Percentiles rank a stretch among this genome's conserved stretches.
Conservation (phyloP, 2,113 vertebrate genomes). For the Recurvirostra avosetta region DNA sequence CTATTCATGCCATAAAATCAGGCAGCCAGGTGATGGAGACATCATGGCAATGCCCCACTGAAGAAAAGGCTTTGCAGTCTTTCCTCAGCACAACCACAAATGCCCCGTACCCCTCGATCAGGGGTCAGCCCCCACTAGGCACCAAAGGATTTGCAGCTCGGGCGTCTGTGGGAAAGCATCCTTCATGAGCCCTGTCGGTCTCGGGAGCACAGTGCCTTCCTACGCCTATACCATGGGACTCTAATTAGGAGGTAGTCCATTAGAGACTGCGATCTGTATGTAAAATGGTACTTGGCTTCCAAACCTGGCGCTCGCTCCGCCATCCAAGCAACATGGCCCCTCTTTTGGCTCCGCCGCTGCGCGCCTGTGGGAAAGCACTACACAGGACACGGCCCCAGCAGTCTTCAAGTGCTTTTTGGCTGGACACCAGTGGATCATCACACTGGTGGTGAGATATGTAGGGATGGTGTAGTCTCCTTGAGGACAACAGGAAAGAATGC, state of each 20-base stretch:
- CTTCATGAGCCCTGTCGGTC: neutral
- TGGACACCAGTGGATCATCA: neutral
- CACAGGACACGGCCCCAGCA: neutral
- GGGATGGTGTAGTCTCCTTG: neutral
- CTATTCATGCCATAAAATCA: neutral
- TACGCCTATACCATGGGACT: neutral
- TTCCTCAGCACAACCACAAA: neutral
- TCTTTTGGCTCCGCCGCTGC: fast-evolving
- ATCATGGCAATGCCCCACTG: neutral
- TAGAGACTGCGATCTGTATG: neutral
- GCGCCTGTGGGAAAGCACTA: neutral
- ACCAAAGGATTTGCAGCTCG: neutral
- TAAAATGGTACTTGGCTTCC: neutral
- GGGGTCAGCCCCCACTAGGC: neutral
- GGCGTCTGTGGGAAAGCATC: neutral
- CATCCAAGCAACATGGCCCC: neutral
- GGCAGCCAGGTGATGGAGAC: neutral
- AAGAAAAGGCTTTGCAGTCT: neutral
- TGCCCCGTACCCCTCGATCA: fast-evolving
- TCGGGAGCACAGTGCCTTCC: neutral
- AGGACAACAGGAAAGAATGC: neutral
- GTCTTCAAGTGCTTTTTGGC: neutral
- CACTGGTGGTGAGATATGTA: neutral
- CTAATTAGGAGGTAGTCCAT: neutral
- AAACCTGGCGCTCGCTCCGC: fast-evolving